Percentiles rank a stretch among this genome's conserved stretches.
Evolutionary conservation across 2,888 invertebrate genomes (phyloP).

Genomic region (Parnassius smintheus): DNA sequence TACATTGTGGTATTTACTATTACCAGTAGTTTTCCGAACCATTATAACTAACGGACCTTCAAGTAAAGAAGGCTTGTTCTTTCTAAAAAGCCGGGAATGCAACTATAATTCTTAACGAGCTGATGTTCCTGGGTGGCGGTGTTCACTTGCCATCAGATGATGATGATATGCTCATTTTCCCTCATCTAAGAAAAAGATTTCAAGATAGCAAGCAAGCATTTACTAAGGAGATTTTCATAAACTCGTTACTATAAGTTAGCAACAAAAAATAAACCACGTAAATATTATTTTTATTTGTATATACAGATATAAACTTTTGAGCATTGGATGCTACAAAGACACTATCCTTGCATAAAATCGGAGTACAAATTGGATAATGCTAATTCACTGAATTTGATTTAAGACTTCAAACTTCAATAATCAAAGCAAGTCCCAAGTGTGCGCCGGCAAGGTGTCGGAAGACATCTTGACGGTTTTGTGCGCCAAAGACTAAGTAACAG

Average conservation of each 20-base stretch:
- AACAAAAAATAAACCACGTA: neutral
- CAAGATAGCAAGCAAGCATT: too few relatives aligned
- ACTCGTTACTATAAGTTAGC: neutral
- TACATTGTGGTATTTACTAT: too few relatives aligned
- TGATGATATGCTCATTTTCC: too few relatives aligned
- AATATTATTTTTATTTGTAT: neutral
- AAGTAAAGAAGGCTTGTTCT: too few relatives aligned
- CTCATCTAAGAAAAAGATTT: too few relatives aligned
- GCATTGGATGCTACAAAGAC: conserved; percentile 39
- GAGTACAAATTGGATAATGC: conserved; percentile 71
- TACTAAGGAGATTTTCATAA: too few relatives aligned
- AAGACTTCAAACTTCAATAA: conserved; percentile 77
- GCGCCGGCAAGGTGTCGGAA: conserved; percentile 41
- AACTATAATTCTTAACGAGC: too few relatives aligned
- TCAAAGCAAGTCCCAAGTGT: conserved; percentile 57
- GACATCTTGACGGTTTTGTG: conserved; percentile 39
- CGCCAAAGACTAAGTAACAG: conserved; percentile 16
- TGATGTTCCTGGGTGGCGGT: too few relatives aligned
- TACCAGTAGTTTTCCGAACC: too few relatives aligned
- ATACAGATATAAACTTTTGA: neutral
- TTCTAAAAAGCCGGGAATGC: too few relatives aligned
- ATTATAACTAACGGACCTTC: too few relatives aligned
- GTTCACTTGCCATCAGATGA: too few relatives aligned
- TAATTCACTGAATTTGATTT: conserved; percentile 60
- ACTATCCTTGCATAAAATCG: conserved; percentile 52